Evolutionary conservation across 2,797 vertebrate species (phyloP), one percentile per base, ranked within the genome.

Genomic region (Enteromius fasciolatus): DNA sequence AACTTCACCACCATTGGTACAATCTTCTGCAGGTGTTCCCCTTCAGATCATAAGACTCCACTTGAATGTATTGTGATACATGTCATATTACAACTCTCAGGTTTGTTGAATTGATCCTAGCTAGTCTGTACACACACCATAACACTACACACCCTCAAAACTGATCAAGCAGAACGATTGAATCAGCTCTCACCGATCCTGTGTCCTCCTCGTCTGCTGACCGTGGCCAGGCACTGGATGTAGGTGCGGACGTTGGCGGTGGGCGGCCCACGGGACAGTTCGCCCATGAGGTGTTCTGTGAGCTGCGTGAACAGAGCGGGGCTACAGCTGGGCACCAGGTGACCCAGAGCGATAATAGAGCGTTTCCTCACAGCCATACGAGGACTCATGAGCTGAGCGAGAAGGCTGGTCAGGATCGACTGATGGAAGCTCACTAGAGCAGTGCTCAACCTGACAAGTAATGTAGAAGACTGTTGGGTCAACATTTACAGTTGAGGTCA

Each of bases 331-430:
- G 97, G 92, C 75, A 98, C 97, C 88, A 99, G 93, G 86, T 98
- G 95, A 25, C 97, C 96, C 0, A 99, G 92, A 0, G 97, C 97
- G 81, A 96, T 92, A 70, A 98, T 97, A 36, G 96, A 95, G 61
- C 98, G 94, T 87, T 99, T 99, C 80, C 98, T 96, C 9, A 99
- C 96, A 0, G 98, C 97, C 93, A 98, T 94, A 63, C 97, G 95
- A 33, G 97, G 90, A 88, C 96, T 99, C 1, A 92, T 97, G 83
- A 99, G 92, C 94, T 97, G 96, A 46, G 96, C 95, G 28, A 99
- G 93, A 73, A 99, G 95, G 78, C 96, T 97, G 85, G 89, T 94
- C 88, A 99, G 94, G 88, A 99, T 96, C 73, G 96, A 95, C 86
- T 95, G 91, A 73, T 99, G 97, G 83, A 98, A 98, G 48, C 95